phyloP scores from a whole-genome alignment of 2,113 vertebrate genomes.

The Otocyon megalotis region DNA sequence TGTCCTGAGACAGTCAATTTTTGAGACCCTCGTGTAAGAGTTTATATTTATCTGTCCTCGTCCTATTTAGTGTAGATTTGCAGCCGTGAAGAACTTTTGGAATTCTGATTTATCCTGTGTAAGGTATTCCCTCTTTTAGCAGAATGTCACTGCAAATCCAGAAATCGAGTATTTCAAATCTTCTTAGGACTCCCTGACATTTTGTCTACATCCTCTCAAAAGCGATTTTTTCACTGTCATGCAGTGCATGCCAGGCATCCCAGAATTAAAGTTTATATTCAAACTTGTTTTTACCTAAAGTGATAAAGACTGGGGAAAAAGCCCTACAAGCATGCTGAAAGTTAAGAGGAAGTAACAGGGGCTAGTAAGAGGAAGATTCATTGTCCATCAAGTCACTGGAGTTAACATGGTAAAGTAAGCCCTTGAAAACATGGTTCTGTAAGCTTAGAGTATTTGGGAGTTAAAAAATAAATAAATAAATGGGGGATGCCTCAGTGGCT shows the following conservation, averaged over 20 bases:
- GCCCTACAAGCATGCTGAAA: neutral
- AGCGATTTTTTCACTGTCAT: neutral
- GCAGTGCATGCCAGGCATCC: neutral
- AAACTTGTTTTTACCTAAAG: neutral
- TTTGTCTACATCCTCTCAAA: neutral
- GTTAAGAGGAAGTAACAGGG: neutral
- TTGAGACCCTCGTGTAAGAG: neutral
- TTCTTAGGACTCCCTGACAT: neutral
- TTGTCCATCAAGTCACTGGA: neutral
- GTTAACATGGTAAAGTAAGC: neutral
- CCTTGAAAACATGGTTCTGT: neutral
- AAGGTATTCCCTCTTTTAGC: neutral
- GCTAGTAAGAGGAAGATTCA: neutral
- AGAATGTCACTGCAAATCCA: neutral
- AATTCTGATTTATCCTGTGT: neutral
- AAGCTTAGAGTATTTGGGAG: neutral
- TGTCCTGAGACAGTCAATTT: neutral
- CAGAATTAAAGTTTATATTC: neutral
- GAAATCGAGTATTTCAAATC: neutral
- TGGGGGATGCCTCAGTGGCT: neutral
- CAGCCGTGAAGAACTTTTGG: neutral
- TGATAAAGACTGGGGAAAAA: neutral
- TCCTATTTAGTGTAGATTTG: neutral
- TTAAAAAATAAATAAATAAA: neutral
- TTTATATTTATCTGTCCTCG: constrained; percentile 45